Conservation (phyloP, 2,888 invertebrate genomes). For the Sipha maydis region DNA sequence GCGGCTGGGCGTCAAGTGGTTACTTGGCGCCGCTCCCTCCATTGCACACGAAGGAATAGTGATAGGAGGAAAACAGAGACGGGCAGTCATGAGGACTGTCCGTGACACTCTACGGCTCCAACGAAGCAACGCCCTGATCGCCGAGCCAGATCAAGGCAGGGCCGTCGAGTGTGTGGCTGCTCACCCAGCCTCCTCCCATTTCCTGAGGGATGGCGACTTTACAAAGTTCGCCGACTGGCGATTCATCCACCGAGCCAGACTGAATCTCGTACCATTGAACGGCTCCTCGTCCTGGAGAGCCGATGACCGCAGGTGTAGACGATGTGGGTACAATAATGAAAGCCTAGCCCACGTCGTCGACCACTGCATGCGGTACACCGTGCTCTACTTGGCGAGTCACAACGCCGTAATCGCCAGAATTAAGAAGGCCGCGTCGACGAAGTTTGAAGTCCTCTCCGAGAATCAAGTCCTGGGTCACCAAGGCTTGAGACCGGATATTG, state of each 20-base stretch:
- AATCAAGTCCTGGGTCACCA: too few relatives aligned
- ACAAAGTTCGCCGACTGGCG: not conserved
- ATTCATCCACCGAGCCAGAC: not conserved
- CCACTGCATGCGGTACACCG: conserved; percentile 19
- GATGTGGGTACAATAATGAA: not conserved
- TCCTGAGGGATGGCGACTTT: not conserved
- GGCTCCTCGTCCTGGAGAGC: not conserved
- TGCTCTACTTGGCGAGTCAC: not conserved
- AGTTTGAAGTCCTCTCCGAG: too few relatives aligned
- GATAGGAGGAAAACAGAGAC: too few relatives aligned
- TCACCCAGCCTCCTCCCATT: not conserved
- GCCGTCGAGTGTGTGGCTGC: not conserved
- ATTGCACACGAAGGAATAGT: too few relatives aligned
- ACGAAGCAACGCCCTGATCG: not conserved
- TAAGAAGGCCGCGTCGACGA: too few relatives aligned
- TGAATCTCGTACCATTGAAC: not conserved
- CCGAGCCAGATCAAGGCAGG: not conserved
- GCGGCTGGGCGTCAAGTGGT: too few relatives aligned
- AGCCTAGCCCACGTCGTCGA: not conserved
- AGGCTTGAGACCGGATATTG: not conserved
- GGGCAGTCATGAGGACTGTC: too few relatives aligned
- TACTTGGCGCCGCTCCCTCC: too few relatives aligned
- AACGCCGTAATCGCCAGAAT: not conserved
- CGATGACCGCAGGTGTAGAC: conserved; percentile 1
- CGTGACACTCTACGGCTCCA: too few relatives aligned